Percentiles rank a stretch among this genome's conserved stretches.
phyloP scores from a whole-genome alignment of 2,113 vertebrate genomes.

The Sminthopsis crassicaudata region DNA sequence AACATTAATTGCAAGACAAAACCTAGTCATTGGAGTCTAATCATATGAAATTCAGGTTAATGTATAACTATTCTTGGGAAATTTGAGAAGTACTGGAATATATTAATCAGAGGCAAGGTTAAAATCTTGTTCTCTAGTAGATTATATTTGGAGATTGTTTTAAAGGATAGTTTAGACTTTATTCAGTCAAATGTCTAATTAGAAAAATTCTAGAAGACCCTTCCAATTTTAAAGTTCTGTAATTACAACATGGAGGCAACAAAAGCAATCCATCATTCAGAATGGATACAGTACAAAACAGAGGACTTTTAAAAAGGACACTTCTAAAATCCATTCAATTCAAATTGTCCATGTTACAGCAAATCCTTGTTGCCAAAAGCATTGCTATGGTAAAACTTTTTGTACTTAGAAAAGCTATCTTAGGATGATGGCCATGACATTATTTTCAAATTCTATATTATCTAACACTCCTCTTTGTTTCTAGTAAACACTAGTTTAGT shows the following conservation, averaged over 20 bases:
- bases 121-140: constrained; percentile 5
- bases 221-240: neutral
- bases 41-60: neutral
- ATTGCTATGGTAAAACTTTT: constrained; percentile 18
- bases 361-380: neutral
- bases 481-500: neutral
- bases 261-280: neutral
- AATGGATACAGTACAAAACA: neutral
- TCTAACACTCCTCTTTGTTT: neutral
- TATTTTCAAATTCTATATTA: constrained; percentile 38
- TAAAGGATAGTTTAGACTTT: neutral
- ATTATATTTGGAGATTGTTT: neutral
- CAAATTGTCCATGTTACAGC: neutral
- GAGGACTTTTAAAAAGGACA: neutral
- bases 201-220: neutral
- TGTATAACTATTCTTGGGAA: neutral
- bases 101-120: neutral
- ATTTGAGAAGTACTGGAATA: constrained; percentile 16
- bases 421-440: neutral
- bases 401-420: neutral
- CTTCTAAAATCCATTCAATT: neutral
- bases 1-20: constrained; percentile 26
- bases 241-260: neutral
- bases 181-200: neutral
- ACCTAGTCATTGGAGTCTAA: neutral